Evolutionary conservation across 2,113 vertebrate genomes (phyloP).

Genomic region (Grus americana): DNA sequence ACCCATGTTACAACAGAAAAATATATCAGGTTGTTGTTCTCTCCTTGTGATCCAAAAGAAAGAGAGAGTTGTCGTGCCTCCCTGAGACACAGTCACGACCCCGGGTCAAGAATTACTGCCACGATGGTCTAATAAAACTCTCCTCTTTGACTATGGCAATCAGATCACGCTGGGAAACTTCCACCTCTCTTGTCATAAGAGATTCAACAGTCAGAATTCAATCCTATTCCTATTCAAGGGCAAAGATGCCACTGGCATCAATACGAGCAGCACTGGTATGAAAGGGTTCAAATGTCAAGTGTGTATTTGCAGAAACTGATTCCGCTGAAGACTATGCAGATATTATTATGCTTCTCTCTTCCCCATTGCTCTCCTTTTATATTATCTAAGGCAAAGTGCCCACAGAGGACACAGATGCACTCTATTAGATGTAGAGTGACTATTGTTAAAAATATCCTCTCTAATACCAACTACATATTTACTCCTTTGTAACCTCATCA

Average conservation of each 20-base stretch:
- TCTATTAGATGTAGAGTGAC: constrained; percentile 53
- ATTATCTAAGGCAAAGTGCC: constrained; percentile 44
- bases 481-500: constrained; percentile 68
- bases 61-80: background rate
- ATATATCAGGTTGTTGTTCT: background rate
- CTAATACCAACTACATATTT: constrained; percentile 61
- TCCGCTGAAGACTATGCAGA: constrained; percentile 29
- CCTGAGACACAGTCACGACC: background rate
- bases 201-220: constrained; percentile 8
- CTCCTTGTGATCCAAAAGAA: background rate
- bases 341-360: constrained; percentile 41
- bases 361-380: background rate
- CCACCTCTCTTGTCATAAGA: constrained; percentile 3
- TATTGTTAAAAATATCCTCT: constrained; percentile 59
- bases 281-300: constrained; percentile 57
- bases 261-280: constrained; percentile 14
- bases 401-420: constrained; percentile 53
- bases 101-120: constrained; percentile 25
- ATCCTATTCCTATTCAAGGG: constrained; percentile 24
- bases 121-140: background rate
- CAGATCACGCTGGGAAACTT: constrained; percentile 20
- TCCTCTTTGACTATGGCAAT: background rate
- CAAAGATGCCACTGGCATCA: constrained; percentile 35
- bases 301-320: constrained; percentile 50
- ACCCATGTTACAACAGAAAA: background rate